phyloP scores from a whole-genome alignment of 2,888 invertebrate genomes.

The Zygothrica quintamaculata region DNA sequence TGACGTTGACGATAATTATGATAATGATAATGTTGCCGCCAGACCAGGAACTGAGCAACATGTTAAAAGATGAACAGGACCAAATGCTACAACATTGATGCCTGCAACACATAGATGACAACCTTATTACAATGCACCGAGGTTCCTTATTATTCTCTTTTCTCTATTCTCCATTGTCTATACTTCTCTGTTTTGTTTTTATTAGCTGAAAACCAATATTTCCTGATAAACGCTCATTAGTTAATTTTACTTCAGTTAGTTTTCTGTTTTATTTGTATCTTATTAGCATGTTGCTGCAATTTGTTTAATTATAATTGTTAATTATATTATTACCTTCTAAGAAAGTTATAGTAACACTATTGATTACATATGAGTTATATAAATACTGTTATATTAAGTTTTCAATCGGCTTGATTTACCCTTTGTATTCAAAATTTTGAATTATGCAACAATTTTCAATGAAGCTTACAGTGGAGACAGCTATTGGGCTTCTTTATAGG shows the following conservation, averaged over 20 bases:
- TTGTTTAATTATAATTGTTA: too few relatives aligned
- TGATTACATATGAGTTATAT: too few relatives aligned
- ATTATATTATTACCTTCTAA: too few relatives aligned
- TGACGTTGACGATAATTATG: conserved; percentile 26
- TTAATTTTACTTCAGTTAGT: conserved; percentile 1
- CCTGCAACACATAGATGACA: conserved; percentile 71
- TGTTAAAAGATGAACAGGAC: conserved; percentile 24
- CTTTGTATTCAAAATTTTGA: too few relatives aligned
- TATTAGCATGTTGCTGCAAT: too few relatives aligned
- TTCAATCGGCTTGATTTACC: too few relatives aligned
- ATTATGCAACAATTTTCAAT: too few relatives aligned
- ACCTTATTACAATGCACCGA: conserved; percentile 63
- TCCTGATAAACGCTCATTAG: too few relatives aligned
- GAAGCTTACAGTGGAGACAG: too few relatives aligned
- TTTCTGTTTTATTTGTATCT: conserved; percentile 1
- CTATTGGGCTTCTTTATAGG: too few relatives aligned
- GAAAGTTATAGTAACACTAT: too few relatives aligned
- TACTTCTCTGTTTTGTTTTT: conserved; percentile 2
- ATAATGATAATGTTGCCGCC: conserved; percentile 31
- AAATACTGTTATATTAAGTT: too few relatives aligned
- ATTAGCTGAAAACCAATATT: not conserved
- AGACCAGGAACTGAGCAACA: conserved; percentile 31
- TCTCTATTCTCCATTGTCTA: not conserved
- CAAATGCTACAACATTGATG: conserved; percentile 41
- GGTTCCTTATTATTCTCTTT: conserved; percentile 60